These are phyloP conservation scores for Pterostichus madidus DNA, from an alignment of 2,888 invertebrate genomes.

Conservation along the genomic window DNA sequence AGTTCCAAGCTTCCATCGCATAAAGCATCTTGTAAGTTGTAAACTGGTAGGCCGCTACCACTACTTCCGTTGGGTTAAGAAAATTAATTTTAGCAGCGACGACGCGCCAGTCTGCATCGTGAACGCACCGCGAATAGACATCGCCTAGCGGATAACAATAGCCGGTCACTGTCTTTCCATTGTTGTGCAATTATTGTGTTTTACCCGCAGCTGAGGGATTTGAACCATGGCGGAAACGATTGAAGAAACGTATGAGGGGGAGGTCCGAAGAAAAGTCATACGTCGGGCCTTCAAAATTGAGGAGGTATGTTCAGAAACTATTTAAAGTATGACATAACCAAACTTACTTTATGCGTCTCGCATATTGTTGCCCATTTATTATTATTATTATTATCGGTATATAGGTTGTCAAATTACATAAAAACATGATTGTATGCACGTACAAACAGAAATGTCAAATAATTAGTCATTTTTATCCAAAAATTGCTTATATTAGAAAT, in stretches of 20 bases:
- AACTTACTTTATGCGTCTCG: background rate
- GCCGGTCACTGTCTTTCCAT: slow-evolving; percentile 65
- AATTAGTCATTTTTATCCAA: slow-evolving; percentile 1
- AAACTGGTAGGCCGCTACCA: slow-evolving; percentile 65
- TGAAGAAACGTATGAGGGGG: slow-evolving; percentile 85
- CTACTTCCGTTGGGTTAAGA: slow-evolving; percentile 68
- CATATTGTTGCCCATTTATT: background rate
- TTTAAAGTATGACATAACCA: slow-evolving; percentile 55
- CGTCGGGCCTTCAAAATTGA: slow-evolving; percentile 86
- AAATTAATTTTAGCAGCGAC: slow-evolving; percentile 71
- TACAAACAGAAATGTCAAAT: slow-evolving; percentile 24
- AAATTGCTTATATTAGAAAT: background rate
- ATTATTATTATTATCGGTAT: background rate
- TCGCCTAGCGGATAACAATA: slow-evolving; percentile 66
- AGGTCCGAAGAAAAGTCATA: slow-evolving; percentile 85
- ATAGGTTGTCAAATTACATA: background rate
- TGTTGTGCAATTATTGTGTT: slow-evolving; percentile 69
- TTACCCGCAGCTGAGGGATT: slow-evolving; percentile 46
- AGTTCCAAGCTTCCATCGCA: slow-evolving; percentile 26
- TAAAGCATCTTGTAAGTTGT: slow-evolving; percentile 56
- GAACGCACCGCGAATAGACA: slow-evolving; percentile 73
- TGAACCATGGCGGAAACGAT: slow-evolving; percentile 83
- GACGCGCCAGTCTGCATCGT: slow-evolving; percentile 74
- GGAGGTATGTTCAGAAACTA: slow-evolving; percentile 80
- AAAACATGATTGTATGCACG: background rate